phyloP scores from a whole-genome alignment of 2,113 vertebrate species.

The Rhineura floridana region DNA sequence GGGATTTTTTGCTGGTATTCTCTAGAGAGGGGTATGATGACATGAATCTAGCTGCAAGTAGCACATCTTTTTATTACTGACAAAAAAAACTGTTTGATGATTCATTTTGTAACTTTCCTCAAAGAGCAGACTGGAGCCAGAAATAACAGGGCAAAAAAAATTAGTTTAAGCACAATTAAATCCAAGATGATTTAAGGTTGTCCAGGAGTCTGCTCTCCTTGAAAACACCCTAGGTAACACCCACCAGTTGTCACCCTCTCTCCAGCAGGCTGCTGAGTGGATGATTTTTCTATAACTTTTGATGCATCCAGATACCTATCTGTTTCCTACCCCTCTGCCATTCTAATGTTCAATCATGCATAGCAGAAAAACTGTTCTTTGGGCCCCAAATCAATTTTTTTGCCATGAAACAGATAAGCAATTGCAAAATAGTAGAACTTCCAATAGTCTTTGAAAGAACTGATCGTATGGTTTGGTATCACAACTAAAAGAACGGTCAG shows the following conservation, averaged over 20 bases:
- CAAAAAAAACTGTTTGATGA: background rate
- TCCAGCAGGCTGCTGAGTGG: background rate
- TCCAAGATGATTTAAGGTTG: background rate
- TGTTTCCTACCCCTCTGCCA: background rate
- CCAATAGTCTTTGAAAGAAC: background rate
- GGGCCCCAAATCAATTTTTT: background rate
- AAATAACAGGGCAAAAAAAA: background rate
- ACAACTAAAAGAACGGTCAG: background rate
- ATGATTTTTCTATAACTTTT: background rate
- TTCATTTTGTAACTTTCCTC: too few species aligned
- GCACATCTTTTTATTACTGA: background rate
- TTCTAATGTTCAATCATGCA: background rate
- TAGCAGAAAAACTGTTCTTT: accelerated
- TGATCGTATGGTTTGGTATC: background rate
- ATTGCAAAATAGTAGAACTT: background rate
- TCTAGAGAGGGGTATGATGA: background rate
- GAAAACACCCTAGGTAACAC: background rate
- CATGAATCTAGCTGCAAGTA: background rate
- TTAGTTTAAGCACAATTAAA: background rate
- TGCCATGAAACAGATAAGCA: background rate
- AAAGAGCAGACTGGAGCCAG: background rate
- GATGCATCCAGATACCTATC: background rate
- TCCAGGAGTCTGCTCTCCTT: background rate
- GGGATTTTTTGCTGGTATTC: background rate
- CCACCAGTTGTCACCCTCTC: background rate